phyloP scores from a whole-genome alignment of 2,113 vertebrate species.

The Nibea albiflora region DNA sequence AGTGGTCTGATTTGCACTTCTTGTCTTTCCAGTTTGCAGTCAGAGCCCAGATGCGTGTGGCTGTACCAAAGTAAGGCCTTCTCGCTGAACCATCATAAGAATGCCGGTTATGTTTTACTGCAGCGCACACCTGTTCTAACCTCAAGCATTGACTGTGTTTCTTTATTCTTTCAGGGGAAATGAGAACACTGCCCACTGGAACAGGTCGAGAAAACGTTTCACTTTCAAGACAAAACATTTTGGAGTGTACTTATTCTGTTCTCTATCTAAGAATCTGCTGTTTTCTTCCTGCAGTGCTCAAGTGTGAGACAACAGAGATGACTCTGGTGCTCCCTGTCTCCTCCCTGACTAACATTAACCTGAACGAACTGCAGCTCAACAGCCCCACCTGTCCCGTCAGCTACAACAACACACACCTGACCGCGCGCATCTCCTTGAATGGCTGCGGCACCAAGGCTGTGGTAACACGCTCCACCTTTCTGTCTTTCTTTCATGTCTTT shows the following conservation, averaged over 20 bases:
- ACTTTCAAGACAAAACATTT: not conserved
- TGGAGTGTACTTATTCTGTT: accelerated
- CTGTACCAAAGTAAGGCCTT: slow-evolving; percentile 81
- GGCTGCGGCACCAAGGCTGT: slow-evolving; percentile 80
- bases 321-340: slow-evolving; percentile 72
- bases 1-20: slow-evolving; percentile 18
- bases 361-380: slow-evolving; percentile 78
- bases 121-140: not conserved
- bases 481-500: not conserved
- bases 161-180: slow-evolving; percentile 65
- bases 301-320: slow-evolving; percentile 72
- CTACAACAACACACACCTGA: slow-evolving; percentile 78
- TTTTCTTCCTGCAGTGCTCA: slow-evolving; percentile 66
- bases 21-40: slow-evolving; percentile 79
- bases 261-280: slow-evolving; percentile 5
- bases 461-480: slow-evolving; percentile 57
- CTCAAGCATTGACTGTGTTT: slow-evolving; percentile 15
- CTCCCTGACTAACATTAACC: slow-evolving; percentile 61
- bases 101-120: not conserved
- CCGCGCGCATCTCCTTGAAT: slow-evolving; percentile 61
- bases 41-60: slow-evolving; percentile 79
- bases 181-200: slow-evolving; percentile 68
- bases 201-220: slow-evolving; percentile 67
- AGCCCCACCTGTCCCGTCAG: slow-evolving; percentile 74
- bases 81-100: not conserved